phyloP scores from a whole-genome alignment of 35 echinoderm and acorn worm species.

The Heliocidaris erythrogramma region DNA sequence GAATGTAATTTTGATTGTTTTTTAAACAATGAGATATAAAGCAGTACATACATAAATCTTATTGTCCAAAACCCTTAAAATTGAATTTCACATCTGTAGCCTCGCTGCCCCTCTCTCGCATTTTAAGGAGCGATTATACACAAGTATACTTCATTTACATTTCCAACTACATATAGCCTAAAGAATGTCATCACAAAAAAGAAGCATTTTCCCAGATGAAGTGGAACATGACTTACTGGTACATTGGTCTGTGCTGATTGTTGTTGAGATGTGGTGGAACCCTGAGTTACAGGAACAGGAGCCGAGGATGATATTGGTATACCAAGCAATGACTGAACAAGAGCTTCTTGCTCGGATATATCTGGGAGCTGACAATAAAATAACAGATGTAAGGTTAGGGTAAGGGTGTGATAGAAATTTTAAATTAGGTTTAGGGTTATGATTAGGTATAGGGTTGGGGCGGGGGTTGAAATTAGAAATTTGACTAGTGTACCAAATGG shows the following conservation, averaged over 20 bases:
- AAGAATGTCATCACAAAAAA: too few relatives aligned
- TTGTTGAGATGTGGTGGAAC: neutral
- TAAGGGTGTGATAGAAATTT: neutral
- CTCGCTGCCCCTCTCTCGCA: too few relatives aligned
- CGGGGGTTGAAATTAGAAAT: neutral
- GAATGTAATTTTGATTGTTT: too few relatives aligned
- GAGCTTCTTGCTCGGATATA: conserved; percentile 58
- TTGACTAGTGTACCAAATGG: neutral
- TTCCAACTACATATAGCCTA: too few relatives aligned
- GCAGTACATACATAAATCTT: too few relatives aligned
- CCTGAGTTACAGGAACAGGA: neutral
- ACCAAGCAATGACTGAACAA: conserved; percentile 53
- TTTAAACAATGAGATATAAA: too few relatives aligned
- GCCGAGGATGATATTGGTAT: conserved; percentile 31
- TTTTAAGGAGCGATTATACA: too few relatives aligned
- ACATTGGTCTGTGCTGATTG: neutral
- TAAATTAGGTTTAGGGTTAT: neutral
- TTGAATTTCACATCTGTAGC: too few relatives aligned
- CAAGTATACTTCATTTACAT: too few relatives aligned
- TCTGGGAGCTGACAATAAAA: conserved; percentile 55
- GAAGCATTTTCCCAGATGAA: neutral
- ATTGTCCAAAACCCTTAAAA: too few relatives aligned
- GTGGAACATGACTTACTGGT: neutral
- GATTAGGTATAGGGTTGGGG: neutral
- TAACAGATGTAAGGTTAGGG: neutral